These are phyloP conservation scores for Siphlonurus alternatus DNA, from an alignment of 2,888 invertebrate species.

Conservation along the genomic window DNA sequence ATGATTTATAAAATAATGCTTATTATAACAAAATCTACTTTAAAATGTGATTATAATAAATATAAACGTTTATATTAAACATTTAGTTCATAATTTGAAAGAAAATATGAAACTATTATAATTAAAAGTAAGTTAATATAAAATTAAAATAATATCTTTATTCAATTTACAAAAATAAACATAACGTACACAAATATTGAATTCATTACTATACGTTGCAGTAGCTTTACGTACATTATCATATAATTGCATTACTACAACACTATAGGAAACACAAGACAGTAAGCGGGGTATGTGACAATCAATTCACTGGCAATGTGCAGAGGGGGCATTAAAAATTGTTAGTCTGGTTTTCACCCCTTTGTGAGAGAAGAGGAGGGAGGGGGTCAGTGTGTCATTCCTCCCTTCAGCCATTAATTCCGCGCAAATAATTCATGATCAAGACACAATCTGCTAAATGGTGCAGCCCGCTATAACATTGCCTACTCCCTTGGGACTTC, in stretches of 20 bases:
- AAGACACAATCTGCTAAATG: background rate
- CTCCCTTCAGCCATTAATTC: background rate
- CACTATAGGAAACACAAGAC: background rate
- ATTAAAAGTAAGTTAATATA: no score
- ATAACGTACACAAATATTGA: no score
- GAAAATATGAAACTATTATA: no score
- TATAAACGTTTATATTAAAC: no score
- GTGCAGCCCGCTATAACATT: background rate
- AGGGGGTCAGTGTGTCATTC: background rate
- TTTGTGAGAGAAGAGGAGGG: background rate
- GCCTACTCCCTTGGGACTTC: background rate
- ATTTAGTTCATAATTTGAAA: no score
- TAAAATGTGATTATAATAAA: no score
- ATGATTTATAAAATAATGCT: no score
- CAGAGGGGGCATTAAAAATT: background rate
- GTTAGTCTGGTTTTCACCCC: background rate
- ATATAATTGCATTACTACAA: background rate
- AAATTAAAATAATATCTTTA: no score
- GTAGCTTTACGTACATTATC: background rate
- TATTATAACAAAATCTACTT: no score
- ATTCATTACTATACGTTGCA: background rate
- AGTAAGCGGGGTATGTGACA: background rate
- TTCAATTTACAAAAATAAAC: no score
- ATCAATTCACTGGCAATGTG: background rate
- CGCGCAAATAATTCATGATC: background rate